Percentiles rank a stretch among this genome's conserved stretches.
Conservation (phyloP, 1,140 invertebrate species). For the Drosophila oshimai region DNA sequence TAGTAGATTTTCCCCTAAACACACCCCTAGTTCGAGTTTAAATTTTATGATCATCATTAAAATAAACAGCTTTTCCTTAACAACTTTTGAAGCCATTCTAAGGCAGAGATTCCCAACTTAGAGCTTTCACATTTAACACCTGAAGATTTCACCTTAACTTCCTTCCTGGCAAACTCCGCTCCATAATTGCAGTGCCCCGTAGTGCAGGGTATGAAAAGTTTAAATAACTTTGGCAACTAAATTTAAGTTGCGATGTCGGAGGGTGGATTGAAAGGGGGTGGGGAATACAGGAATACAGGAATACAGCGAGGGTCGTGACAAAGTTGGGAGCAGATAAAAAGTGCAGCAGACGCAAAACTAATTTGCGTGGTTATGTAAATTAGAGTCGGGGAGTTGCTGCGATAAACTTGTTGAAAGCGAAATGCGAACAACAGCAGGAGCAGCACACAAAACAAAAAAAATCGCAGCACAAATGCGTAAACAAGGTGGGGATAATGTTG, state of each 20-base stretch:
- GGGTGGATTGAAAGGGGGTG: neutral
- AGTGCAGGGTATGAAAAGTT: constrained; percentile 55
- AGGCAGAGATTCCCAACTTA: neutral
- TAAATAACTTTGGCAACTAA: constrained; percentile 79
- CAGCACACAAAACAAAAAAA: constrained; percentile 8
- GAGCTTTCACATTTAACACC: neutral
- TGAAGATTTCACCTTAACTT: neutral
- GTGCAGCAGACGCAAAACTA: constrained; percentile 79
- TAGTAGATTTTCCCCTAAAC: neutral
- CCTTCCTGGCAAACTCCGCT: neutral
- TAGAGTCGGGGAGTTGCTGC: constrained; percentile 67
- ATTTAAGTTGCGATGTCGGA: constrained; percentile 65
- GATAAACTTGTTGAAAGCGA: constrained; percentile 74
- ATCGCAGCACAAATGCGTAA: constrained; percentile 64
- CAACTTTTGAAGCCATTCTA: neutral
- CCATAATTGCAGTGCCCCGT: constrained; percentile 15
- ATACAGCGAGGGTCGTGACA: constrained; percentile 52
- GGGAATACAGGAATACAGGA: neutral
- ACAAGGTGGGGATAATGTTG: constrained; percentile 22
- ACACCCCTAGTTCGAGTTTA: neutral
- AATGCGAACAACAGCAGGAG: constrained; percentile 4
- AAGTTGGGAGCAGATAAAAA: constrained; percentile 76
- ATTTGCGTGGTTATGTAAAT: constrained; percentile 81
- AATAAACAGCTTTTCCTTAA: neutral
- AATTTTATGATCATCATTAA: neutral